phyloP scores from a whole-genome alignment of 2,888 invertebrate species.

The Coecobrya sp. region DNA sequence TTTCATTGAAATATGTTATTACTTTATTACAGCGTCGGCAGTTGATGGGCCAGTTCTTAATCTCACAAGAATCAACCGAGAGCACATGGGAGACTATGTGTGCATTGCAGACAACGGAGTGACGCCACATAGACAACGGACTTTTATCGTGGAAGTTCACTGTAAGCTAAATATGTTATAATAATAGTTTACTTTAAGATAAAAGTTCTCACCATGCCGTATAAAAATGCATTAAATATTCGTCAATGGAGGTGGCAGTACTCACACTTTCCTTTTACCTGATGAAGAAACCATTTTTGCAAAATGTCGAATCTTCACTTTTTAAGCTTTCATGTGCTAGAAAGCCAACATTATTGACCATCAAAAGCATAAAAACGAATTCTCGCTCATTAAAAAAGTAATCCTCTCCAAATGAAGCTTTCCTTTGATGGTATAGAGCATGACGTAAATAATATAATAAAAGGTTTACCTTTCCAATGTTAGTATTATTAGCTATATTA shows the following conservation, averaged over 20 bases:
- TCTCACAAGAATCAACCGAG: conserved; percentile 92
- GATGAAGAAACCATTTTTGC: conserved; percentile 13
- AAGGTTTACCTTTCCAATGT: conserved; percentile 1
- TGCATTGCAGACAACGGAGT: conserved; percentile 93
- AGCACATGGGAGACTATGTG: conserved; percentile 93
- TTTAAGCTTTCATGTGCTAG: background rate
- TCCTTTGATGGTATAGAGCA: background rate
- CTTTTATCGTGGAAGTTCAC: conserved; percentile 95
- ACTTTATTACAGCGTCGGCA: conserved; percentile 90
- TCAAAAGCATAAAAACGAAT: conserved; percentile 51
- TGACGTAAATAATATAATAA: conserved; percentile 28
- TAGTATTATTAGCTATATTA: conserved; percentile 16
- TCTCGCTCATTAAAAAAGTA: conserved; percentile 50
- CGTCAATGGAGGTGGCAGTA: background rate
- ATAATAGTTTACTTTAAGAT: background rate
- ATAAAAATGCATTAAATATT: background rate
- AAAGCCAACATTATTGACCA: conserved; percentile 31
- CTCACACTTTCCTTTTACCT: background rate
- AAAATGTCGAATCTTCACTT: background rate
- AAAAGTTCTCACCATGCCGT: too few species aligned
- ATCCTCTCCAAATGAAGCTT: conserved; percentile 53
- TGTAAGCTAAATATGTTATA: too few species aligned
- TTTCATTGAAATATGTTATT: conserved; percentile 13
- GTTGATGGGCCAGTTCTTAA: conserved; percentile 93
- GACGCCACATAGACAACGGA: conserved; percentile 93